A percentile compares a stretch with the other conserved stretches of the same genome.
Evolutionary conservation across 2,888 invertebrate species (phyloP).

Genomic region (Allygus modestus): DNA sequence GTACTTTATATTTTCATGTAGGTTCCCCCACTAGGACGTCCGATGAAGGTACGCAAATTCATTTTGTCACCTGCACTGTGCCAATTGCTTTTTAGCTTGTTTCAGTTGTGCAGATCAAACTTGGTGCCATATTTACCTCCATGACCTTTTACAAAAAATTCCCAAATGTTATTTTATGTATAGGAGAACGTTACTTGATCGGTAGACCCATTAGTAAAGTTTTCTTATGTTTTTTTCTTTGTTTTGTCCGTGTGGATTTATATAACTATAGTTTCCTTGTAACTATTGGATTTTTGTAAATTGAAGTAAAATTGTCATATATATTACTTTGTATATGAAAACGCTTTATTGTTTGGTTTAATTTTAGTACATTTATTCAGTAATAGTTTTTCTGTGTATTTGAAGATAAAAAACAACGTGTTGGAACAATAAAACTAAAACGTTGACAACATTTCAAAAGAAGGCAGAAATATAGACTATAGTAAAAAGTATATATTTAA

Average conservation of each 20-base stretch:
- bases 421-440: too few species aligned
- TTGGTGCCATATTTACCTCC: neutral
- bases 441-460: too few species aligned
- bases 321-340: too few species aligned
- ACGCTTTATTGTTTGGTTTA: too few species aligned
- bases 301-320: neutral
- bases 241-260: too few species aligned
- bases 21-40: slow-evolving; percentile 49
- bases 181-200: neutral
- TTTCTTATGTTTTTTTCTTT: neutral
- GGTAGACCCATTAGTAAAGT: neutral
- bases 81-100: slow-evolving; percentile 25
- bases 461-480: too few species aligned
- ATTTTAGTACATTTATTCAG: too few species aligned
- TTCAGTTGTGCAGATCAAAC: slow-evolving; percentile 4
- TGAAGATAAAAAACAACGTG: too few species aligned
- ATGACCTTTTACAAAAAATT: neutral
- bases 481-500: too few species aligned
- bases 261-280: neutral
- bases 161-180: neutral
- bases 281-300: neutral
- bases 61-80: slow-evolving; percentile 2
- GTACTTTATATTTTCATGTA: slow-evolving; percentile 52
- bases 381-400: too few species aligned
- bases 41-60: slow-evolving; percentile 31